These are phyloP conservation scores for Biston stratarius DNA, from an alignment of 2,888 invertebrate species.

Conservation along the genomic window DNA sequence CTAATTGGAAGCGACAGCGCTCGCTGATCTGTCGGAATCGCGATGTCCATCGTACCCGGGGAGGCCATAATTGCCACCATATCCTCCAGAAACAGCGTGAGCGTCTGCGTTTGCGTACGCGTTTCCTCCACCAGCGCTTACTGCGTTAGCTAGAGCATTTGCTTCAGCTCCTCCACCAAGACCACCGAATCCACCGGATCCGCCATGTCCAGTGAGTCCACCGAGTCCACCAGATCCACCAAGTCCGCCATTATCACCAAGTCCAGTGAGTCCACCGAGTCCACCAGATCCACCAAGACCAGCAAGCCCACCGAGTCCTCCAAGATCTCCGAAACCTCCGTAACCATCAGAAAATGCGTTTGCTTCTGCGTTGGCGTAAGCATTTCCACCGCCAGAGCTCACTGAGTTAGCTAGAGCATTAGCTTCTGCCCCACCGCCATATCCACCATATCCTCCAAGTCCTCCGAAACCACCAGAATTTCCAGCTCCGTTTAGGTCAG, in stretches of 20 bases:
- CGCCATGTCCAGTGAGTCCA: neutral
- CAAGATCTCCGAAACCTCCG: neutral
- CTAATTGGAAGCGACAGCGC: neutral
- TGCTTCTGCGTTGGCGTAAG: constrained; percentile 22
- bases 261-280: neutral
- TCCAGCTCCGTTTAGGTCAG: neutral
- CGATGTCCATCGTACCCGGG: constrained; percentile 5
- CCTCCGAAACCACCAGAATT: neutral
- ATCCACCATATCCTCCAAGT: constrained; percentile 15
- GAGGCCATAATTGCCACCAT: constrained; percentile 7
- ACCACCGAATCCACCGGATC: constrained; percentile 38
- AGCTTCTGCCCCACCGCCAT: constrained; percentile 19
- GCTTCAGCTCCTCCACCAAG: constrained; percentile 43
- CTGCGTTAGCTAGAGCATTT: constrained; percentile 29
- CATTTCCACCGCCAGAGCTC: constrained; percentile 18
- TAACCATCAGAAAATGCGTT: constrained; percentile 17
- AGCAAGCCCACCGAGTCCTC: neutral
- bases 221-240: constrained; percentile 23
- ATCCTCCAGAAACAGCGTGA: constrained; percentile 15
- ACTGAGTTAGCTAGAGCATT: constrained; percentile 23
- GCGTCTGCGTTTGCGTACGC: constrained; percentile 11
- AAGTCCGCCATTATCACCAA: neutral
- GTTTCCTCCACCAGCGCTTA: constrained; percentile 8
- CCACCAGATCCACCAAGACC: constrained; percentile 21
- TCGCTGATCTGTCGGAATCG: constrained; percentile 5